These are phyloP conservation scores for Aldrovandia affinis DNA, from an alignment of 2,797 vertebrate genomes.

Conservation along the genomic window DNA sequence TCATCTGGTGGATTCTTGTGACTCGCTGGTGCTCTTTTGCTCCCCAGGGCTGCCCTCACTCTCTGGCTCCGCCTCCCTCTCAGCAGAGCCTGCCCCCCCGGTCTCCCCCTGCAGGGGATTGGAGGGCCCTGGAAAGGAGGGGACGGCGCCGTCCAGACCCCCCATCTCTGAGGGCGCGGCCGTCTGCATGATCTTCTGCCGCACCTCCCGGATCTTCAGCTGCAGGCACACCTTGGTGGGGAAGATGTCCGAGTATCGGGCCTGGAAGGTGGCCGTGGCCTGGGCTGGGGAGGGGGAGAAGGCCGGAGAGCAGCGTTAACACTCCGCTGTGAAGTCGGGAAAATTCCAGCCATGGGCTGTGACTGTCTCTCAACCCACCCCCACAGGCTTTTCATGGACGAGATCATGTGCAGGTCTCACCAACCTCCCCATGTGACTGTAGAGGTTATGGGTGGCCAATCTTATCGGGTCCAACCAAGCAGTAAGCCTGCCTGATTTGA, in stretches of 20 bases:
- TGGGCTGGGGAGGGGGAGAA: conserved; percentile 75
- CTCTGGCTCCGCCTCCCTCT: conserved; percentile 67
- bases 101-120: conserved; percentile 62
- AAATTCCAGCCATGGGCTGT: not conserved
- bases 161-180: conserved; percentile 79
- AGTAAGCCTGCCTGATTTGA: too few relatives aligned
- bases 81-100: conserved; percentile 61
- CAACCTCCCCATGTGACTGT: not conserved
- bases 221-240: conserved; percentile 93
- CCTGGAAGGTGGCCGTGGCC: conserved; percentile 91
- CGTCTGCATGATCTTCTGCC: conserved; percentile 96
- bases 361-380: not conserved
- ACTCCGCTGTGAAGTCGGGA: not conserved
- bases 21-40: conserved; percentile 64
- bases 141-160: conserved; percentile 47
- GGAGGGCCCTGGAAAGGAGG: conserved; percentile 69
- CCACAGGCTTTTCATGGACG: not conserved
- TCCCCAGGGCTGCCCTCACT: conserved; percentile 64
- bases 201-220: conserved; percentile 93
- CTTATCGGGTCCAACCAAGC: too few relatives aligned
- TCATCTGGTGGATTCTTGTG: conserved; percentile 80
- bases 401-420: not conserved
- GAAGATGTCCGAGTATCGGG: conserved; percentile 88
- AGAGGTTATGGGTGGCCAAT: too few relatives aligned
- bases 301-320: not conserved